Evolutionary conservation across 1,140 invertebrate genomes (phyloP), one percentile per base, ranked within the genome.

Genomic region (Archivesica marissinica): DNA sequence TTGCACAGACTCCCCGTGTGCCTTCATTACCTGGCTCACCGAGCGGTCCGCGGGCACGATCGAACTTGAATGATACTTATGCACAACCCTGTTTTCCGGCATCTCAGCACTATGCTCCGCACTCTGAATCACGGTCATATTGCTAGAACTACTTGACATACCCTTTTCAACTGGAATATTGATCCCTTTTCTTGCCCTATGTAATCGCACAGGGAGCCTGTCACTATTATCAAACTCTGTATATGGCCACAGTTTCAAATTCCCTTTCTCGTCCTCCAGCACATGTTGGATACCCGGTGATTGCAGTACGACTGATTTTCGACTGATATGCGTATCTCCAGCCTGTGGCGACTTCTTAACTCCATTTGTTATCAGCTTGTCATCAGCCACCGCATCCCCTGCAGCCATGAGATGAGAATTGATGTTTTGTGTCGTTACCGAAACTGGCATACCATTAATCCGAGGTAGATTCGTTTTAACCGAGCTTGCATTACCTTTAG

Each of bases 221-320:
- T 82, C 79, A 11, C 20, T 23, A 82, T 82, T 59, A 35, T 72
- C 79, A 39, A 82, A 72, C 72, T 82, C 79, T 50, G 79, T 74
- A 70, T 82, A 82, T 38, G 79, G 79, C 79, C 79, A 82, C 41
- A 74, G 11, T 25, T 38, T 70, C 74, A 82, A 82, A 35, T 74
- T 72, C 61, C 79, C 79, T 11, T 59, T 72, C 44, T 82, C 79
- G 38, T 82, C 79, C 52, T 82, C 79, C 4, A 82, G 68, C 7
- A 82, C 79, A 56, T 82, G 79, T 59, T 82, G 64, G 50, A 56
- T 74, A 1, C 64, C 68, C 79, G 68, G 64, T 17, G 79, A 44
- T 28, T 72, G 64, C 25, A 72, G 33, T 33, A 72, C 50, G 30
- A 82, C 50, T 72, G 64, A 74, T 35, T 66, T 41, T 20, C 28